Evolutionary conservation across 2,797 vertebrate species (phyloP).

Genomic region (Melanotaenia boesemani): DNA sequence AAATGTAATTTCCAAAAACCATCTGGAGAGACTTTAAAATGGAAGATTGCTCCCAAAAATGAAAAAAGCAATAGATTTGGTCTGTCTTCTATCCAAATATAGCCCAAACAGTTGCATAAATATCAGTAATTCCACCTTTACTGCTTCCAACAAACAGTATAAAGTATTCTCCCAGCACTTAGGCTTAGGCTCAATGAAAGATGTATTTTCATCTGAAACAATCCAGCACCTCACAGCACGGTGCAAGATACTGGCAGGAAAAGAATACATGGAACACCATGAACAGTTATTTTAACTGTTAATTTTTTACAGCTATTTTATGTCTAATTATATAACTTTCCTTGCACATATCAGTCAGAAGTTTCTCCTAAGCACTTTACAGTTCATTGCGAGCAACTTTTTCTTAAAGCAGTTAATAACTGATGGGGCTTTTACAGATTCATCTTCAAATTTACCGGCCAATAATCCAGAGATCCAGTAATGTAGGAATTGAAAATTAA

Average conservation of each 20-base stretch:
- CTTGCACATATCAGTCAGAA: background rate
- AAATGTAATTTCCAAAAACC: constrained; percentile 6
- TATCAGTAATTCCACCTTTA: background rate
- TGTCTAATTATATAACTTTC: background rate
- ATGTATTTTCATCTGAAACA: too few relatives aligned
- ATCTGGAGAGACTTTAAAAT: constrained; percentile 6
- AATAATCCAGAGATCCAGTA: constrained; percentile 7
- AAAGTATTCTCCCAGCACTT: constrained; percentile 10
- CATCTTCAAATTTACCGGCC: constrained; percentile 6
- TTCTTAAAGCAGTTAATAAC: background rate
- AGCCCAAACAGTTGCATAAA: constrained; percentile 4
- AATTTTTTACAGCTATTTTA: constrained; percentile 18
- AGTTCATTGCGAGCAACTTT: constrained; percentile 1
- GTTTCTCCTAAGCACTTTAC: constrained; percentile 1
- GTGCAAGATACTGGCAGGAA: too few relatives aligned
- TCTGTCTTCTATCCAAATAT: background rate
- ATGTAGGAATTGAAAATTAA: constrained; percentile 47
- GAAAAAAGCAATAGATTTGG: background rate
- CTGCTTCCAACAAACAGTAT: constrained; percentile 12
- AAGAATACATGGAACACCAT: too few relatives aligned
- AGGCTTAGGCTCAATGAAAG: background rate
- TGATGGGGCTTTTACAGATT: background rate
- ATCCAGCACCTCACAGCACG: too few relatives aligned
- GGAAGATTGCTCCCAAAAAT: background rate
- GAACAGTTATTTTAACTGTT: constrained; percentile 11